phyloP scores from a whole-genome alignment of 2,888 invertebrate genomes.

The Metopia argyrocephala region DNA sequence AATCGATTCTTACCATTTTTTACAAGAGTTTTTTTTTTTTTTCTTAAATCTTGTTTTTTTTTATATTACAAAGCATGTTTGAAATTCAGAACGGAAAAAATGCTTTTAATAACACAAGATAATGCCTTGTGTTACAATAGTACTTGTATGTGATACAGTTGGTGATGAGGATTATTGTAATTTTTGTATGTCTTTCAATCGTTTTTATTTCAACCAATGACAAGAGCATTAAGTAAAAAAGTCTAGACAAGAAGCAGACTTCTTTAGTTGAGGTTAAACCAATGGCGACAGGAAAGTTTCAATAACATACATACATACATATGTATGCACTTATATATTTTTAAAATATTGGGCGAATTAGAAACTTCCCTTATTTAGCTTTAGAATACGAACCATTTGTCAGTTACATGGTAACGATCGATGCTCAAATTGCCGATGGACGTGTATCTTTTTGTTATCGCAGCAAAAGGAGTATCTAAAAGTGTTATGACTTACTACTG shows the following conservation, averaged over 20 bases:
- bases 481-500: no score
- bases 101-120: background rate
- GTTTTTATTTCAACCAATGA: background rate
- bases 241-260: conserved; percentile 62
- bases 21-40: background rate
- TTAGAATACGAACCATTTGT: background rate
- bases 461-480: background rate
- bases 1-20: conserved; percentile 48
- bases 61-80: conserved; percentile 22
- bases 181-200: conserved; percentile 23
- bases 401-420: background rate
- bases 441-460: background rate
- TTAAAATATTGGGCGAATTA: background rate
- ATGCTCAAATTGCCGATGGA: background rate
- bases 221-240: conserved; percentile 40
- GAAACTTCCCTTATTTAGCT: no score
- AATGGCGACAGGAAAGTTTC: conserved; percentile 14
- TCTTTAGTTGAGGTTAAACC: conserved; percentile 18
- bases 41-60: background rate
- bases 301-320: no score
- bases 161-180: conserved; percentile 43
- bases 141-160: background rate
- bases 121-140: background rate
- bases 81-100: background rate
- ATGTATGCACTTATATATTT: no score